phyloP scores from a whole-genome alignment of 2,888 invertebrate species.

The Brenthis hecate region DNA sequence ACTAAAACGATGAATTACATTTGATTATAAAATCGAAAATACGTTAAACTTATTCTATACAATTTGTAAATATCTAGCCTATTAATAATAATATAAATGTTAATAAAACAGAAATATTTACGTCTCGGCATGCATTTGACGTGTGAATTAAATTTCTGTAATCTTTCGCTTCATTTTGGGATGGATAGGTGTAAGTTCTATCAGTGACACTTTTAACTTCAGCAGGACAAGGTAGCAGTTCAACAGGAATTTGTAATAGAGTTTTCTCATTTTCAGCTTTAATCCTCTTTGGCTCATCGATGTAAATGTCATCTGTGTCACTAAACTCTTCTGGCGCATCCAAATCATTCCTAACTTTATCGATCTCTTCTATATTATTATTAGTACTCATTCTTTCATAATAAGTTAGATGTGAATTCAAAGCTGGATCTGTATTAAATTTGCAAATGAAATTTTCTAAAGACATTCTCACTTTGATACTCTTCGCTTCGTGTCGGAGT shows the following conservation, averaged over 20 bases:
- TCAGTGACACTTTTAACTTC: slow-evolving; percentile 84
- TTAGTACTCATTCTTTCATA: slow-evolving; percentile 67
- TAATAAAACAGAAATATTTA: slow-evolving; percentile 19
- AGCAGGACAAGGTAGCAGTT: slow-evolving; percentile 83
- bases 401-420: slow-evolving; percentile 70
- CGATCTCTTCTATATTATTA: slow-evolving; percentile 64
- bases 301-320: slow-evolving; percentile 64
- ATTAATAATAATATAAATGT: slow-evolving; percentile 2
- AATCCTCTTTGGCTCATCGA: slow-evolving; percentile 66
- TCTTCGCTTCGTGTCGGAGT: slow-evolving; percentile 89
- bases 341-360: slow-evolving; percentile 65
- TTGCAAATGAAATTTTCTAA: slow-evolving; percentile 89
- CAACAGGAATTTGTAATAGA: slow-evolving; percentile 81
- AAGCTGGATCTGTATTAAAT: slow-evolving; percentile 75
- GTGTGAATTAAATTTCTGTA: slow-evolving; percentile 72
- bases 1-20: neutral
- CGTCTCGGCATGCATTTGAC: slow-evolving; percentile 43
- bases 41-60: neutral
- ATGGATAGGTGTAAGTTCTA: slow-evolving; percentile 78
- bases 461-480: slow-evolving; percentile 85
- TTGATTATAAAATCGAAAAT: slow-evolving; percentile 1
- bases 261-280: slow-evolving; percentile 71
- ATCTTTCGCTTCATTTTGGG: slow-evolving; percentile 82
- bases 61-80: slow-evolving; percentile 5
- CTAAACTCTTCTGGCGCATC: slow-evolving; percentile 68